Conservation (phyloP, 2,797 vertebrate species). For the Petrocephalus schoutedeni region DNA sequence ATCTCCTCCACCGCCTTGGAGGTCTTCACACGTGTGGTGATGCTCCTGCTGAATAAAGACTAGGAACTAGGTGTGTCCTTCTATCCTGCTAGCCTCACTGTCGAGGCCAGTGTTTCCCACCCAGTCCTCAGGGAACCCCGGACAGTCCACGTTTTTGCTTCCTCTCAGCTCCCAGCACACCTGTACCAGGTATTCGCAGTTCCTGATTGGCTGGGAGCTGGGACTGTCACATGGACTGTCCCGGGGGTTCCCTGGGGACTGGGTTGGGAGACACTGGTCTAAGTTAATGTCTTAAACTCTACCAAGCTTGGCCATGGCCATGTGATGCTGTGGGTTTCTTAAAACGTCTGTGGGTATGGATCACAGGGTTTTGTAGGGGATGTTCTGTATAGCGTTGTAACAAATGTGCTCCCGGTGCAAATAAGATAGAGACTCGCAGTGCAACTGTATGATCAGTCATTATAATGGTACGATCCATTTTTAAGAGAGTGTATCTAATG, state of each 20-base stretch:
- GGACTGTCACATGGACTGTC: no score
- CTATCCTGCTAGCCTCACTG: neutral
- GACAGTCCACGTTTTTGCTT: no score
- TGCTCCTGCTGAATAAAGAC: neutral
- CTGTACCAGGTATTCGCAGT: no score
- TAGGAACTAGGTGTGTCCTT: neutral
- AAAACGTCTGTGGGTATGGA: neutral
- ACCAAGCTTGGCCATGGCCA: neutral
- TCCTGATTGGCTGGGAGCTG: neutral
- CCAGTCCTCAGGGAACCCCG: no score
- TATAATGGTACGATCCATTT: no score
- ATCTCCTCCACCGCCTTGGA: neutral
- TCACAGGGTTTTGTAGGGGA: neutral
- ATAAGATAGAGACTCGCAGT: neutral
- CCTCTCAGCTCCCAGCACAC: no score
- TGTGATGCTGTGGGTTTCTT: neutral
- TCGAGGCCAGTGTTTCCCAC: neutral
- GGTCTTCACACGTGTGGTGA: neutral
- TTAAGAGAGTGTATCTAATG: no score
- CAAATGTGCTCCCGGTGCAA: neutral
- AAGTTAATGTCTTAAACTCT: neutral
- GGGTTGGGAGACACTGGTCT: no score
- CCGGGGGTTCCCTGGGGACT: no score
- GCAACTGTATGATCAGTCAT: no score
- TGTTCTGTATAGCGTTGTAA: neutral